Evolutionary conservation across 30 jellyfish, hydroid and myxozoan species (phyloP), one percentile per base, ranked within the genome.

Genomic region (Cassiopea andromeda): DNA sequence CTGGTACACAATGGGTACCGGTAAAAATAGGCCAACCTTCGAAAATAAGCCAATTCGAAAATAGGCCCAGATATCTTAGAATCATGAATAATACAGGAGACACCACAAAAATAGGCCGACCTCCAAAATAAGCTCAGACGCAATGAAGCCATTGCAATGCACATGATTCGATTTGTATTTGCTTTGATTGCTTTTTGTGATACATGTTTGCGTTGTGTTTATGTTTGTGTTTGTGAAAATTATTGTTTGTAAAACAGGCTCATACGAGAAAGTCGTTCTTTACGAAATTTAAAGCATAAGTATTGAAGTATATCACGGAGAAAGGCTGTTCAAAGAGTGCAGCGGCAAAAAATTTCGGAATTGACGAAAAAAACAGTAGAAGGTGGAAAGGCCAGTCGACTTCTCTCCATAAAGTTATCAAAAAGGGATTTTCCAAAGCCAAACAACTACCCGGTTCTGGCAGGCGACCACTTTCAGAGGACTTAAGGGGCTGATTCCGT

Each of bases 371-470:
- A 66, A 16, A 66, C 15, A 66, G 14, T 14, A 66, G 75, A 66
- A 14, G 27, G 27, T 72, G 81, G 81, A 72, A 75, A 38, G 46
- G 45, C 15, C 60, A 75, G 84, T 75, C 69, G 46, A 69, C 44
- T 19, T 75, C 84, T 46, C 69, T 75, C 46, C 84, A 75, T 44
- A 47, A 68, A 75, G 71, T 1, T 27, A 44, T 75, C 49, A 75
- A 75, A 46, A 75, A 44, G 44, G 84, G 84, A 75, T 75, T 75
- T 75, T 75, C 69, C 84, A 75, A 58, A 75, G 66, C 84, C 38
- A 75, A 75, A 75, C 84, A 75, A 16, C 75, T 66, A 66, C 19
- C 75, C 0, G 75, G 64, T 54, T 54, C 12, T 6, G 64, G 64
- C 64, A 54, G 64, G 64, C 64, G 64, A 54, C 64, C 64, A 54